phyloP scores from a whole-genome alignment of 37 sponge, comb jelly and placozoan species.

The Axinella damicornis region DNA sequence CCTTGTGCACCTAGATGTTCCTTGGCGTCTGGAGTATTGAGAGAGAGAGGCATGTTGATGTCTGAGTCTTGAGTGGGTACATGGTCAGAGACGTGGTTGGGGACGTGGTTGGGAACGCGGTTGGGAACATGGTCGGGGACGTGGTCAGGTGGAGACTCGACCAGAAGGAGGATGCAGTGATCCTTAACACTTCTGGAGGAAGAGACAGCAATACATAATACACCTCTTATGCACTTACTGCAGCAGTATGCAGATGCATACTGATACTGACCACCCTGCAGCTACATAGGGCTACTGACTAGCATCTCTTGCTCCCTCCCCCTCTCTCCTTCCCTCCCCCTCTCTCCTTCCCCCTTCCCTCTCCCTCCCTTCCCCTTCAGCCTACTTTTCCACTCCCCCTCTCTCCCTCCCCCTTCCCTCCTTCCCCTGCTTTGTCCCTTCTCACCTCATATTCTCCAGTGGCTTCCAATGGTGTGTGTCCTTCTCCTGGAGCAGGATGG shows the following conservation, averaged over 20 bases:
- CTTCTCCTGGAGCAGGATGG: slow-evolving; percentile 53
- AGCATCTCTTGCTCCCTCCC: neutral
- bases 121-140: neutral
- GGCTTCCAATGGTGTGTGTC: slow-evolving; percentile 40
- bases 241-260: neutral
- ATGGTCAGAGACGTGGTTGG: too few relatives aligned
- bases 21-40: too few relatives aligned
- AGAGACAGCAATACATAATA: neutral
- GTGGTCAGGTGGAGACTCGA: neutral
- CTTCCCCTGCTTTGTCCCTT: neutral
- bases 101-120: neutral
- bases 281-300: neutral
- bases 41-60: slow-evolving; percentile 22
- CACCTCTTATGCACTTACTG: neutral
- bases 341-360: neutral
- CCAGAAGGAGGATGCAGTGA: slow-evolving; percentile 29
- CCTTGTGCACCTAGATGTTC: too few relatives aligned
- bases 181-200: slow-evolving; percentile 6
- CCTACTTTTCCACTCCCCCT: neutral
- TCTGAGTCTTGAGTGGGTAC: slow-evolving; percentile 27
- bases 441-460: slow-evolving; percentile 58
- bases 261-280: too few relatives aligned
- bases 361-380: slow-evolving; percentile 38
- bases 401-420: neutral
- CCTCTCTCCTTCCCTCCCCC: neutral